Percentiles rank a stretch among this genome's conserved stretches.
phyloP scores from a whole-genome alignment of 2,888 invertebrate species.

The Hypena proboscidalis region DNA sequence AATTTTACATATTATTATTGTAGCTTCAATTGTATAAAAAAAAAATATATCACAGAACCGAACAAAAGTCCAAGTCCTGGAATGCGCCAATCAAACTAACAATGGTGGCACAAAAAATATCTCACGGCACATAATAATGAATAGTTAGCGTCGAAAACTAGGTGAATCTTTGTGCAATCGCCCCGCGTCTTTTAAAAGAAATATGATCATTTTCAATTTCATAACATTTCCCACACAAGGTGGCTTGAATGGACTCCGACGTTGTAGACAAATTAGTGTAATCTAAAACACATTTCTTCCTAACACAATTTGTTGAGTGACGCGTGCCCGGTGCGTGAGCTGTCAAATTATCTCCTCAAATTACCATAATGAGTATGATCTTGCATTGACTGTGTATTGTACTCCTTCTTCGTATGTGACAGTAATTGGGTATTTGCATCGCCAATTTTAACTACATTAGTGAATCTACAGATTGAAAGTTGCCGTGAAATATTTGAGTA shows the following conservation, averaged over 20 bases:
- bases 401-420: slow-evolving; percentile 30
- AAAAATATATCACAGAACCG: slow-evolving; percentile 28
- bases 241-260: slow-evolving; percentile 69
- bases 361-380: slow-evolving; percentile 61
- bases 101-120: slow-evolving; percentile 75
- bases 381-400: slow-evolving; percentile 28
- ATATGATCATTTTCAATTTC: slow-evolving; percentile 85
- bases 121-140: slow-evolving; percentile 84
- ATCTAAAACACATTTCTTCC: slow-evolving; percentile 78
- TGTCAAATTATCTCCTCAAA: slow-evolving; percentile 62
- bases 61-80: slow-evolving; percentile 63
- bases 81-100: slow-evolving; percentile 80
- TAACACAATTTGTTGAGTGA: slow-evolving; percentile 55
- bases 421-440: slow-evolving; percentile 41
- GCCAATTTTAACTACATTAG: slow-evolving; percentile 38
- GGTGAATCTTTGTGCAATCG: slow-evolving; percentile 85
- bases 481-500: slow-evolving; percentile 10
- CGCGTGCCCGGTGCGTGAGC: slow-evolving; percentile 59
- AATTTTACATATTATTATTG: too few species aligned
- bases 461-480: slow-evolving; percentile 15
- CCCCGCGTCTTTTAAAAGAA: slow-evolving; percentile 82
- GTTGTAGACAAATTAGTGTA: slow-evolving; percentile 78
- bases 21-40: too few species aligned
- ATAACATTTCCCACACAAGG: slow-evolving; percentile 81
- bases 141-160: slow-evolving; percentile 84